Percentiles rank a stretch among this genome's conserved stretches.
phyloP scores from a whole-genome alignment of 2,888 invertebrate genomes.

The Tetropium fuscum region DNA sequence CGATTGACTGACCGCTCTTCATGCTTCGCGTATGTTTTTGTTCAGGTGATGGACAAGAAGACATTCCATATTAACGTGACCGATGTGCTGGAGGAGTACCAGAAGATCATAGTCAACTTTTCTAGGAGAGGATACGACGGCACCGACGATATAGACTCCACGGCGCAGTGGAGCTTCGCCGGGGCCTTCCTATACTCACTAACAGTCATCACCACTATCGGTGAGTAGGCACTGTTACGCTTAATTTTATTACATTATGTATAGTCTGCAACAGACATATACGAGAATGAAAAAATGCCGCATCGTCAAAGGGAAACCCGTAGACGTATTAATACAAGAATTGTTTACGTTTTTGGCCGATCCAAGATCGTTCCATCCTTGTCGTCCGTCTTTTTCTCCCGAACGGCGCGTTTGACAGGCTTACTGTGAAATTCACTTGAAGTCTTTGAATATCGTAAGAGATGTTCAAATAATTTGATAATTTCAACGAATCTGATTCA shows the following conservation, averaged over 20 bases:
- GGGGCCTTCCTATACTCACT: constrained; percentile 94
- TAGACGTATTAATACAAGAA: too few relatives aligned
- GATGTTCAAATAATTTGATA: too few relatives aligned
- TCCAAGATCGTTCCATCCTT: too few relatives aligned
- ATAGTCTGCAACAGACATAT: too few relatives aligned
- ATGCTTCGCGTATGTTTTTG: neutral
- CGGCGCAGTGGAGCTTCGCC: constrained; percentile 89
- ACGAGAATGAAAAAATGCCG: too few relatives aligned
- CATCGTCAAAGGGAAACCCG: neutral
- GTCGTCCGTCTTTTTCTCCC: too few relatives aligned
- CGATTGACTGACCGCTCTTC: neutral
- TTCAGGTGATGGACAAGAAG: constrained; percentile 72
- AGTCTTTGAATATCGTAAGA: too few relatives aligned
- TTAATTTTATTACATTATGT: neutral
- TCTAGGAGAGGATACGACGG: constrained; percentile 79
- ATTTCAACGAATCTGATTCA: too few relatives aligned
- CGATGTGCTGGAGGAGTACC: constrained; percentile 75
- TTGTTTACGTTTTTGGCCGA: too few relatives aligned
- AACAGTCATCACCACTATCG: constrained; percentile 96
- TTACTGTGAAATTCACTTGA: too few relatives aligned
- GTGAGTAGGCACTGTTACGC: constrained; percentile 68
- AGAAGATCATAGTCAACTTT: constrained; percentile 64
- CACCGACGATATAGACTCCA: constrained; percentile 69
- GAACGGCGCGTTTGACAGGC: too few relatives aligned
- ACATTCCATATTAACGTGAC: constrained; percentile 67